These are phyloP conservation scores for Eleutherodactylus coqui DNA, from an alignment of 2,797 vertebrate species.

Conservation along the genomic window DNA sequence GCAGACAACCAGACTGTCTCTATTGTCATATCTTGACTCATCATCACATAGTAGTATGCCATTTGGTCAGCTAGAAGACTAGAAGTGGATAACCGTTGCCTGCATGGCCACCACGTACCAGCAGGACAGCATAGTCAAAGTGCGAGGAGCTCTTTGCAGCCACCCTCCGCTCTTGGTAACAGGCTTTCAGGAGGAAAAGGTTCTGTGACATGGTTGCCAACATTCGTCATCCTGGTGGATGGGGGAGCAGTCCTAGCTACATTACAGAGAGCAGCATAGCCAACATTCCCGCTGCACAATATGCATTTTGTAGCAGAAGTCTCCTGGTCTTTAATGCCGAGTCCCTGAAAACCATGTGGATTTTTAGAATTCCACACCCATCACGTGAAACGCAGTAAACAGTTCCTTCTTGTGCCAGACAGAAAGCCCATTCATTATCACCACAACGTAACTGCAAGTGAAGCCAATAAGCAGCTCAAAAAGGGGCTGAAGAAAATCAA, in stretches of 20 bases:
- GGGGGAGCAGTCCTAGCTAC: too few species aligned
- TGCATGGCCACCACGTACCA: too few species aligned
- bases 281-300: too few species aligned
- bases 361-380: slow-evolving; percentile 1
- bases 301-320: neutral
- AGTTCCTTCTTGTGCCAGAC: neutral
- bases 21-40: neutral
- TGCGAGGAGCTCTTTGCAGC: too few species aligned
- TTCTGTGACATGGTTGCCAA: too few species aligned
- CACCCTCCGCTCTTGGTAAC: too few species aligned
- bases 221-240: too few species aligned
- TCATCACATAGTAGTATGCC: neutral
- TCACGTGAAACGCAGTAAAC: neutral
- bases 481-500: slow-evolving; percentile 2
- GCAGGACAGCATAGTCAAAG: too few species aligned
- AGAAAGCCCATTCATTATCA: slow-evolving; percentile 1
- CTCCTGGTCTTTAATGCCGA: neutral
- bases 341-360: neutral
- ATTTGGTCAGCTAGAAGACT: neutral
- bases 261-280: too few species aligned
- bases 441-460: neutral
- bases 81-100: too few species aligned
- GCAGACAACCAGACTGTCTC: neutral
- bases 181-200: too few species aligned
- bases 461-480: neutral